Percentiles rank a stretch among this genome's conserved stretches.
Conservation (phyloP, 2,797 vertebrate genomes). For the Artibeus lituratus region DNA sequence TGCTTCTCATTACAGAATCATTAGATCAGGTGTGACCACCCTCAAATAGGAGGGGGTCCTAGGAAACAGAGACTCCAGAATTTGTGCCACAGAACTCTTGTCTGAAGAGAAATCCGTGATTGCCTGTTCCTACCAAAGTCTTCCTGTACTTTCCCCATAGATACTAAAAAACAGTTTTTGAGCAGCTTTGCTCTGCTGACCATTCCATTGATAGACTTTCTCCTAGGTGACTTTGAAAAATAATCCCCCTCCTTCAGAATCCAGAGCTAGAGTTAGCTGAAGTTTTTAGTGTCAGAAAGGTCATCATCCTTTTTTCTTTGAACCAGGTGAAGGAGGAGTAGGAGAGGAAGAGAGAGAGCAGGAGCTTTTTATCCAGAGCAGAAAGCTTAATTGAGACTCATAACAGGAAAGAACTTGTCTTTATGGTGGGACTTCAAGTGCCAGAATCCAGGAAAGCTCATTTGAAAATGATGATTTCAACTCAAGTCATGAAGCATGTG, state of each 20-base stretch:
- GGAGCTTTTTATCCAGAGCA: slow-evolving; percentile 16
- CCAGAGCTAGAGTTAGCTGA: slow-evolving; percentile 57
- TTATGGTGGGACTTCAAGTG: slow-evolving; percentile 68
- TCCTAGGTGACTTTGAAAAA: slow-evolving; percentile 69
- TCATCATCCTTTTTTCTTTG: slow-evolving; percentile 56
- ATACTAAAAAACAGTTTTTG: neutral
- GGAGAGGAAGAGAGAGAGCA: neutral
- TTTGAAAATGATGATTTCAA: slow-evolving; percentile 50
- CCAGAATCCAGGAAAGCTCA: slow-evolving; percentile 50
- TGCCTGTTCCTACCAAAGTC: neutral
- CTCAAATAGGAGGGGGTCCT: slow-evolving; percentile 32
- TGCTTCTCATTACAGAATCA: slow-evolving; percentile 66
- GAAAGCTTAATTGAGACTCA: slow-evolving; percentile 58
- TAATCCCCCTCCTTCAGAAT: slow-evolving; percentile 61
- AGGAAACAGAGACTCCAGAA: slow-evolving; percentile 3
- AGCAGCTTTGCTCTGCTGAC: slow-evolving; percentile 41
- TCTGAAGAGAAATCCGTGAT: neutral
- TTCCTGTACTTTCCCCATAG: neutral
- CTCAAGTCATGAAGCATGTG: slow-evolving; percentile 15
- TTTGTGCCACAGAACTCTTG: slow-evolving; percentile 14
- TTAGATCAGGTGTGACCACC: slow-evolving; percentile 66
- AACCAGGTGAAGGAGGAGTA: slow-evolving; percentile 58
- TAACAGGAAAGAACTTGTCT: slow-evolving; percentile 61
- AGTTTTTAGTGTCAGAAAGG: neutral
- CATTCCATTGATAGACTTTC: slow-evolving; percentile 47